These are phyloP conservation scores for Merops nubicus DNA, from an alignment of 2,113 vertebrate species.

Conservation along the genomic window DNA sequence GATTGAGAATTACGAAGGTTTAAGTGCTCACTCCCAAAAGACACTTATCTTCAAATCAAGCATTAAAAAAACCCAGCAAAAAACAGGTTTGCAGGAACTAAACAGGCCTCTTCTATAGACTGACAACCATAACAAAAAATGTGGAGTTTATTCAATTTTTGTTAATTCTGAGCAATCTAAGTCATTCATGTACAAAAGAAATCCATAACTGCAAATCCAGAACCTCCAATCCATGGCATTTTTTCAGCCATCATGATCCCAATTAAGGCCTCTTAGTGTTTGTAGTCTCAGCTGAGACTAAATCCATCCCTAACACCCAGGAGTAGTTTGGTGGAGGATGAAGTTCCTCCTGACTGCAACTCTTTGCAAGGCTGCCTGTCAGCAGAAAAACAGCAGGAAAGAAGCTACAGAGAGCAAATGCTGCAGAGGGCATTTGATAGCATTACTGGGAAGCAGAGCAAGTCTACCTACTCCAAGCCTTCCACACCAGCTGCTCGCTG, in stretches of 20 bases:
- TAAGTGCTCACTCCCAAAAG: background rate
- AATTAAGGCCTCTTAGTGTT: background rate
- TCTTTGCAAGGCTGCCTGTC: background rate
- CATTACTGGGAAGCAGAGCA: background rate
- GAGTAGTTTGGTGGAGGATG: background rate
- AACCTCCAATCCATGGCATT: background rate
- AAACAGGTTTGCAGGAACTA: background rate
- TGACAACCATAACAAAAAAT: background rate
- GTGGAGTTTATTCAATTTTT: background rate
- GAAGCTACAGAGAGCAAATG: background rate
- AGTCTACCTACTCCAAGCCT: background rate
- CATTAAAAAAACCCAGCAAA: background rate
- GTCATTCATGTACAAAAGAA: background rate
- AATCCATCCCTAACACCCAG: background rate
- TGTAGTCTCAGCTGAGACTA: background rate
- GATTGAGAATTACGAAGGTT: background rate
- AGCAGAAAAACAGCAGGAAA: background rate
- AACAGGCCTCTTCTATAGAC: background rate
- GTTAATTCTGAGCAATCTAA: background rate
- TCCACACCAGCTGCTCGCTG: background rate
- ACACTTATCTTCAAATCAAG: background rate
- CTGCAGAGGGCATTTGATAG: background rate
- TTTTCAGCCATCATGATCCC: background rate
- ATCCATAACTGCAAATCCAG: background rate
- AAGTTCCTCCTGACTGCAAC: background rate